These are phyloP conservation scores for Bovichtus variegatus DNA, from an alignment of 2,797 vertebrate genomes.

Conservation along the genomic window DNA sequence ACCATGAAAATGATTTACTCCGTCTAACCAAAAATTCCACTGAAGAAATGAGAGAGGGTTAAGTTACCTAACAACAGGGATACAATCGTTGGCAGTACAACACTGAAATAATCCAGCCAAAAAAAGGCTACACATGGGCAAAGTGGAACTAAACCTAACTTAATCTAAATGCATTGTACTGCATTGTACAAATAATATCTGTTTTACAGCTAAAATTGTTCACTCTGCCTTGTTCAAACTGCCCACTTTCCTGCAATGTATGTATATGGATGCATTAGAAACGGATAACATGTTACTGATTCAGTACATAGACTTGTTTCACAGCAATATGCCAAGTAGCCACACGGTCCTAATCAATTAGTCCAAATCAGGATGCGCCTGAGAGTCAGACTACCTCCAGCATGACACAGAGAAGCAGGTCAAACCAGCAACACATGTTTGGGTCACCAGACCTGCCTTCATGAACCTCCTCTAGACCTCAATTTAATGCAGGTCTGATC, in stretches of 20 bases:
- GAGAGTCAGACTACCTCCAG: neutral
- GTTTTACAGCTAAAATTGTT: neutral
- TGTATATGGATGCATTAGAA: neutral
- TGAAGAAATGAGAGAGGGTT: conserved; percentile 29
- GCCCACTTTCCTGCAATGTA: neutral
- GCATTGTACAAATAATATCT: neutral
- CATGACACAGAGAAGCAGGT: neutral
- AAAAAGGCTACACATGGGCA: neutral
- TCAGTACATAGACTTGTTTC: neutral
- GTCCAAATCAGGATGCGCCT: neutral
- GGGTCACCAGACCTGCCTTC: neutral
- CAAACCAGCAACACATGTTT: neutral
- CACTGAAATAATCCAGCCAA: conserved; percentile 25
- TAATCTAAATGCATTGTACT: conserved; percentile 1
- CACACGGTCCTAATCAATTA: neutral
- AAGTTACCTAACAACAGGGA: conserved; percentile 39
- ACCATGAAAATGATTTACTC: conserved; percentile 9
- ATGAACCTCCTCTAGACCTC: neutral
- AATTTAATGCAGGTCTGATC: neutral
- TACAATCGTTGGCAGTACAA: conserved; percentile 22
- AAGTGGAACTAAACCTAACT: conserved; percentile 2
- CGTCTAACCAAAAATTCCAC: conserved; percentile 57
- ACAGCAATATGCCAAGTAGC: neutral
- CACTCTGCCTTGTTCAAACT: neutral
- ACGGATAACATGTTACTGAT: neutral